A percentile compares a stretch with the other conserved stretches of the same genome.
Evolutionary conservation across 2,888 invertebrate species (phyloP).

Genomic region (Trachelus troglodyta): DNA sequence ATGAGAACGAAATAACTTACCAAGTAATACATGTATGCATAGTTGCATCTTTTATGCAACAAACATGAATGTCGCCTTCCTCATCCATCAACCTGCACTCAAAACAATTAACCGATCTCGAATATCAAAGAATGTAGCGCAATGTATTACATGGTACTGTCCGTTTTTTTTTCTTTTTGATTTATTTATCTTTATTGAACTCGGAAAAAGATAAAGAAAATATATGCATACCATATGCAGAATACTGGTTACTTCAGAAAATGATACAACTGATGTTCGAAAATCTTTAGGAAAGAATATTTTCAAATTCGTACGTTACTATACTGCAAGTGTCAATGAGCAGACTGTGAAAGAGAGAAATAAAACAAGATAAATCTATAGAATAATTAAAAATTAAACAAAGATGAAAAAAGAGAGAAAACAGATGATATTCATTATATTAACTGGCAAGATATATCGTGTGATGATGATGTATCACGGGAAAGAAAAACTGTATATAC

Average conservation of each 20-base stretch:
- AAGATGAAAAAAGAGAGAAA: slow-evolving; percentile 22
- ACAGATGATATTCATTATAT: slow-evolving; percentile 17
- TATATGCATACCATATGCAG: neutral
- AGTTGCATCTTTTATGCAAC: neutral
- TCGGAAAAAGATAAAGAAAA: neutral
- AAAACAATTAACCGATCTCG: neutral
- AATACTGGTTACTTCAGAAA: neutral
- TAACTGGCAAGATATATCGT: neutral
- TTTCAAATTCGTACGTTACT: neutral
- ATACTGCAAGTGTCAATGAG: slow-evolving; percentile 2
- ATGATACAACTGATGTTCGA: neutral
- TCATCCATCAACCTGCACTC: neutral
- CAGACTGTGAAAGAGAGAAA: slow-evolving; percentile 17
- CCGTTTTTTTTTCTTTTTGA: neutral
- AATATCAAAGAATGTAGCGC: neutral
- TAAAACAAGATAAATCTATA: slow-evolving; percentile 22
- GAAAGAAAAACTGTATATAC: slow-evolving; percentile 53
- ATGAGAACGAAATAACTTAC: neutral
- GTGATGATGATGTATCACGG: neutral
- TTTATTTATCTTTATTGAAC: neutral
- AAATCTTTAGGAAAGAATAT: neutral
- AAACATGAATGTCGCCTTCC: neutral
- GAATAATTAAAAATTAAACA: slow-evolving; percentile 2
- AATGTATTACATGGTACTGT: neutral
- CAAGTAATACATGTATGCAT: neutral